Evolutionary conservation across 1,140 invertebrate species (phyloP).

Genomic region (Atta colombica): DNA sequence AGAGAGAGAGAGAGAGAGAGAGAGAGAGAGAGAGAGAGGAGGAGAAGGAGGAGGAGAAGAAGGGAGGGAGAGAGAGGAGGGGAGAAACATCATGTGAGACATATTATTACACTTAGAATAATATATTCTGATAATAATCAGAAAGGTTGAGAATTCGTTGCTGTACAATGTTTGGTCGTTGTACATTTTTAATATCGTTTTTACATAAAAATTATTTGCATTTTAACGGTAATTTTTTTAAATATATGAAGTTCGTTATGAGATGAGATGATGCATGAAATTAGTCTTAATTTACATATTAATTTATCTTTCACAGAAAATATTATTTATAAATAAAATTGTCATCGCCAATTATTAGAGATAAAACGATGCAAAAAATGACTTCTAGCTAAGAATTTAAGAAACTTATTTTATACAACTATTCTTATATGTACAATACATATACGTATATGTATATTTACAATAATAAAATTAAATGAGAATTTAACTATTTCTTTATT

Average conservation of each 20-base stretch:
- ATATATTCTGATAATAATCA: not conserved
- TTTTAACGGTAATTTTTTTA: not conserved
- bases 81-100: not conserved
- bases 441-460: no score
- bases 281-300: slow-evolving; percentile 9
- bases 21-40: not conserved
- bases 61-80: no score
- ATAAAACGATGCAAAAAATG: not conserved
- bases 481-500: not conserved
- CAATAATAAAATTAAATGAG: not conserved
- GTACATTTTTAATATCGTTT: not conserved
- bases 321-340: slow-evolving; percentile 6
- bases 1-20: no score
- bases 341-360: not conserved
- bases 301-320: not conserved
- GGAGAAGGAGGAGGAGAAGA: no score
- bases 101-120: not conserved
- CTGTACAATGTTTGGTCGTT: not conserved
- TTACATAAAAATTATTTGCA: not conserved
- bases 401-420: not conserved
- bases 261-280: not conserved
- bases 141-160: not conserved
- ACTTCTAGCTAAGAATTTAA: not conserved
- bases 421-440: not conserved
- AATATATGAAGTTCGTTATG: not conserved